Evolutionary conservation across 2,797 vertebrate genomes (phyloP), one percentile per base, ranked within the genome.

Genomic region (Sciaenops ocellatus): DNA sequence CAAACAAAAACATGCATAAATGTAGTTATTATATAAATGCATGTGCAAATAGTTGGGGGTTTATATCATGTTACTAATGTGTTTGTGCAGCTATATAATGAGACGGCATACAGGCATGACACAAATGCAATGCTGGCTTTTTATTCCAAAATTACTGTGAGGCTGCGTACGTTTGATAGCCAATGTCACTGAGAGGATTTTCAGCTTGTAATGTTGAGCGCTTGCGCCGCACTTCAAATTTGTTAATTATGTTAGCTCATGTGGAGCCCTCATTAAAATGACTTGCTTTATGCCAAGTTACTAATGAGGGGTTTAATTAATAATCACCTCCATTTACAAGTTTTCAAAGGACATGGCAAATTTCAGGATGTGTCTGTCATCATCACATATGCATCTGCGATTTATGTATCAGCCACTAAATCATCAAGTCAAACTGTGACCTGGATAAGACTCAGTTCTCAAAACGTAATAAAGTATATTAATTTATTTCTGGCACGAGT

Each of bases 161-260:
- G 44, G 56, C 20, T 76, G 48, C 60, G 63, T 71, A 52, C 15
- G 38, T 57, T 68, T 72, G 26, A 44, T 6, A 22, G 30, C 71
- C 57, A 11, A 11, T 46, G 47, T 52, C 11, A 41, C 13, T 41
- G 30, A 63, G 16, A 77, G 42, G 72, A 75, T 77, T 89, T 87
- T 86, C 72, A 85, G 71, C 66, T 74, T 76, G 48, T 67, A 46
- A 79, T 64, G 59, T 63, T 73, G 61, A 76, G 69, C 48, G 18
- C 46, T 66, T 44, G 34, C 5, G 24, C 20, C 28, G 7, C 30
- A 74, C 65, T 82, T 87, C 63, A 83, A 85, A 87, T 82, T 61
- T 82, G 85, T 72, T 87, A 83, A 84, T 84, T 52, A 65, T 60
- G 24, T 79, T 79, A 81, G 74, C 64, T 72, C 62, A 1, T 60